phyloP scores from a whole-genome alignment of 2,888 invertebrate genomes.

The Trissolcus japonicus region DNA sequence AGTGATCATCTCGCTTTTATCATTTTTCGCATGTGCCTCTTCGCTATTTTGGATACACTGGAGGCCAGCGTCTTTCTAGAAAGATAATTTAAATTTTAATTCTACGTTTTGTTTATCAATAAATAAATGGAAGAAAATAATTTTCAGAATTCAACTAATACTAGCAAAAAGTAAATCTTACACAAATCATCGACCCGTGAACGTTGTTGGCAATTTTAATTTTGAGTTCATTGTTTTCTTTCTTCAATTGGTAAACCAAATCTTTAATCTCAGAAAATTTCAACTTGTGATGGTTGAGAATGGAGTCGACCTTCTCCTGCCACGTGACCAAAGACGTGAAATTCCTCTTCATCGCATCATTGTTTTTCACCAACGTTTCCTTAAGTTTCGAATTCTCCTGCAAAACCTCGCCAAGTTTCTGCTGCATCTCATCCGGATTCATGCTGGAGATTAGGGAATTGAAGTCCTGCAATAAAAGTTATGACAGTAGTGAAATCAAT shows the following conservation, averaged over 20 bases:
- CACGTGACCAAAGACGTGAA: conserved; percentile 80
- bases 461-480: conserved; percentile 63
- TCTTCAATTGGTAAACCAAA: conserved; percentile 75
- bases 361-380: conserved; percentile 82
- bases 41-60: neutral
- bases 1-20: neutral
- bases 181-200: conserved; percentile 7
- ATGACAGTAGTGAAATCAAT: neutral
- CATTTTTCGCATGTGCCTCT: neutral
- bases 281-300: conserved; percentile 80
- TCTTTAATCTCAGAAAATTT: conserved; percentile 83
- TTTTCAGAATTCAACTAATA: too few species aligned
- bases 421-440: conserved; percentile 77
- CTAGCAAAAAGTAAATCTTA: conserved; percentile 5
- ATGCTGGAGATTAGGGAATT: conserved; percentile 65
- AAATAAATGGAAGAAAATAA: too few species aligned
- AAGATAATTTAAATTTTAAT: neutral
- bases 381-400: conserved; percentile 80
- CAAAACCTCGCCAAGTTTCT: conserved; percentile 78
- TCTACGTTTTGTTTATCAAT: too few species aligned
- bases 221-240: conserved; percentile 69
- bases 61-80: too few species aligned
- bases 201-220: conserved; percentile 23
- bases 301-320: conserved; percentile 82
- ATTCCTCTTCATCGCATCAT: conserved; percentile 82